phyloP scores from a whole-genome alignment of 2,888 invertebrate genomes.

The Heliconius hortense region DNA sequence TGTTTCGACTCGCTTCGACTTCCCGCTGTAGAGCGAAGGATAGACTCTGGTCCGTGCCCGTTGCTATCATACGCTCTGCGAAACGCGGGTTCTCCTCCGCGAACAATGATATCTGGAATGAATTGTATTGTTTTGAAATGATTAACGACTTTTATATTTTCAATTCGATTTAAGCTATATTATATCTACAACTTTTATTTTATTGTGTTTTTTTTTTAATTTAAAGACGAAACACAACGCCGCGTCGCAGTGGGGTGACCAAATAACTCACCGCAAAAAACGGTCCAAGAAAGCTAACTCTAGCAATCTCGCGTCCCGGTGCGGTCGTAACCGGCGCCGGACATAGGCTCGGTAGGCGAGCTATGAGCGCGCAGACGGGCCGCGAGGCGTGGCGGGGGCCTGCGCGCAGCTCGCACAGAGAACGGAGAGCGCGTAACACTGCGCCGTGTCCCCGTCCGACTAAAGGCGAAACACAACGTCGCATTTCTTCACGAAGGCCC shows the following conservation, averaged over 20 bases:
- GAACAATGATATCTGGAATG: constrained; percentile 87
- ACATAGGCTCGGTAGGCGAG: constrained; percentile 81
- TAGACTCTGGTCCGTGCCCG: constrained; percentile 84
- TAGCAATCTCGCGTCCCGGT: constrained; percentile 92
- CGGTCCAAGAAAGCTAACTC: constrained; percentile 93
- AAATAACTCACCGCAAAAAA: constrained; percentile 88
- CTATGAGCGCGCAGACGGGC: constrained; percentile 84
- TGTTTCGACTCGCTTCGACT: constrained; percentile 88
- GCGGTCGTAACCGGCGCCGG: constrained; percentile 88
- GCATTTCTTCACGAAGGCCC: constrained; percentile 79
- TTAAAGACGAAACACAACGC: background rate
- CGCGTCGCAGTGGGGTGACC: background rate
- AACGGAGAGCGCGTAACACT: constrained; percentile 88
- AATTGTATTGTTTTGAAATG: background rate
- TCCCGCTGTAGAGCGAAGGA: constrained; percentile 89
- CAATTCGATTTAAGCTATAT: too few relatives aligned
- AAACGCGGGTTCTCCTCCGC: constrained; percentile 96
- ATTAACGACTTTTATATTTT: background rate
- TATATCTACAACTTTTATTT: too few relatives aligned
- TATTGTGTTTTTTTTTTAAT: too few relatives aligned
- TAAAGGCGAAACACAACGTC: constrained; percentile 86
- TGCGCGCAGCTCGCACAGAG: constrained; percentile 90
- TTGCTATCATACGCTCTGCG: constrained; percentile 86
- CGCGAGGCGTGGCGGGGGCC: constrained; percentile 84
- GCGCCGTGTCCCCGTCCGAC: constrained; percentile 86